Conservation (phyloP, 2,113 vertebrate genomes). For the Eublepharis macularius region DNA sequence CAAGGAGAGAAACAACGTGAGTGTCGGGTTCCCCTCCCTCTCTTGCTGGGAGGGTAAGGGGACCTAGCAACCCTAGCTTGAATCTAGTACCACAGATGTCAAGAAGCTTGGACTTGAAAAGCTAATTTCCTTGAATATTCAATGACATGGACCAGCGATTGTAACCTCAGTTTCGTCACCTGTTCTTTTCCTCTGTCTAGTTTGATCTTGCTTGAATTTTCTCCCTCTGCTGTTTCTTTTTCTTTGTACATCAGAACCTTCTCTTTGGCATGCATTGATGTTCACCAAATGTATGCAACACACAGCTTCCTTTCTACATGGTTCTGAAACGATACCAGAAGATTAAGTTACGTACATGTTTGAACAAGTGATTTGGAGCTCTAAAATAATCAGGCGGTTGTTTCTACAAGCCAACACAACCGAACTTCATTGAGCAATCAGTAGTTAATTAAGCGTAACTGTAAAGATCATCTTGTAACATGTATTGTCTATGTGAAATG, state of each 20-base stretch:
- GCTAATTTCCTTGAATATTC: neutral
- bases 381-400: conserved; percentile 15
- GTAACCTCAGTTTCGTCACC: neutral
- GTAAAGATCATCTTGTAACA: conserved; percentile 3
- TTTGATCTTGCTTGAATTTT: neutral
- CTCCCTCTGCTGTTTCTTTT: neutral
- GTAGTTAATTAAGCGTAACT: conserved; percentile 42
- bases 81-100: neutral
- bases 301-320: neutral
- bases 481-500: neutral
- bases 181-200: neutral
- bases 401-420: conserved; percentile 24
- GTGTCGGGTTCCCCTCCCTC: too few species aligned
- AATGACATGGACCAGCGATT: neutral
- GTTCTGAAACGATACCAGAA: neutral
- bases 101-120: neutral
- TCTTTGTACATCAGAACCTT: neutral
- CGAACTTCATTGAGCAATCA: conserved; percentile 27
- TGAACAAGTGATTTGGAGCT: conserved; percentile 25
- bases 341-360: conserved; percentile 39
- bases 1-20: too few species aligned
- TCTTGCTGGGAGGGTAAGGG: too few species aligned
- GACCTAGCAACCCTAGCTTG: too few species aligned
- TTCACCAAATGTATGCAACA: neutral
- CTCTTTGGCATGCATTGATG: neutral